Evolutionary conservation across 2,797 vertebrate species (phyloP).

Genomic region (Oreochromis mossambicus): DNA sequence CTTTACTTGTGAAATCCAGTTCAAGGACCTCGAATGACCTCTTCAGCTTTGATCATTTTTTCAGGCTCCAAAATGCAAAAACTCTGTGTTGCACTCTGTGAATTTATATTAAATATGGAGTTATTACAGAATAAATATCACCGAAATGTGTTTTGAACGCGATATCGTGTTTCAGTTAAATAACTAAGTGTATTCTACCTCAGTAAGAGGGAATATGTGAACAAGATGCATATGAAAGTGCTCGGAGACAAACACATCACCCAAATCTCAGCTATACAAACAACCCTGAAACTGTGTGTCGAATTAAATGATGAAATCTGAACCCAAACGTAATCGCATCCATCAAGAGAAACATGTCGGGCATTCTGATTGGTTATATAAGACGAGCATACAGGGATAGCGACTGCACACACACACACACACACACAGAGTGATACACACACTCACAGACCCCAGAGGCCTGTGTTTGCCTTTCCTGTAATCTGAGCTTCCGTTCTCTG

Average conservation of each 20-base stretch:
- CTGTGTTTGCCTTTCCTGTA: slow-evolving; percentile 82
- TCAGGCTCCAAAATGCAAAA: background rate
- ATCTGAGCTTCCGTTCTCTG: slow-evolving; percentile 79
- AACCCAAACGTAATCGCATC: slow-evolving; percentile 55
- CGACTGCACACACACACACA: slow-evolving; percentile 6
- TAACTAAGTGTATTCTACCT: background rate
- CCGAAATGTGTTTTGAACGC: background rate
- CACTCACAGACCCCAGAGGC: slow-evolving; percentile 59
- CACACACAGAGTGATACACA: slow-evolving; percentile 6
- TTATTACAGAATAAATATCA: background rate
- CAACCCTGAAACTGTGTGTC: slow-evolving; percentile 55
- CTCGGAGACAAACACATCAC: background rate
- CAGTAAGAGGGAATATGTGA: background rate
- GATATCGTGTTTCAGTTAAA: background rate
- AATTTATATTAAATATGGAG: background rate
- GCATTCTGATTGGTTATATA: slow-evolving; percentile 72
- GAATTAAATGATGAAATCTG: slow-evolving; percentile 67
- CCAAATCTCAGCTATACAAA: slow-evolving; percentile 47
- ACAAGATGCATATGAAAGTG: background rate
- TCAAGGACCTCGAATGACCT: background rate
- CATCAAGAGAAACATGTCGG: slow-evolving; percentile 53
- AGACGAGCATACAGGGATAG: slow-evolving; percentile 49
- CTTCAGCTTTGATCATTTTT: background rate
- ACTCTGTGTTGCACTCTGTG: background rate
- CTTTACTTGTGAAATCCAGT: background rate